A percentile compares a stretch with the other conserved stretches of the same genome.
Evolutionary conservation across 2,888 invertebrate genomes (phyloP).

Genomic region (Papilio demoleus): DNA sequence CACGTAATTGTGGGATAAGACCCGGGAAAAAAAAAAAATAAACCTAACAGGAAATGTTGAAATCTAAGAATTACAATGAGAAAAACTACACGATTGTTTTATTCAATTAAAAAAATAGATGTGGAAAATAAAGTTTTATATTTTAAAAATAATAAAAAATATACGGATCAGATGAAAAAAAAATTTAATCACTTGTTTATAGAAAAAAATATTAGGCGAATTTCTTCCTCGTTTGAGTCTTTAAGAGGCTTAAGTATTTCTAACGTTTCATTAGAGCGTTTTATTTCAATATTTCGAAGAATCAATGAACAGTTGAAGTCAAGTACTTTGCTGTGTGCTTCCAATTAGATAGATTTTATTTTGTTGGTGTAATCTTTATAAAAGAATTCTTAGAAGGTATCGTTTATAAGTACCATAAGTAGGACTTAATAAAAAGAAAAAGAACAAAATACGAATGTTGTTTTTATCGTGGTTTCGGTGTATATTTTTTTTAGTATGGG

Average conservation of each 20-base stretch:
- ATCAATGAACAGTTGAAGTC: slow-evolving; percentile 2
- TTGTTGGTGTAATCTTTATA: not conserved
- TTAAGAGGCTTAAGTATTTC: not conserved
- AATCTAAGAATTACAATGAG: not conserved
- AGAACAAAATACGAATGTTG: not conserved
- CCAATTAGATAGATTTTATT: slow-evolving; percentile 6
- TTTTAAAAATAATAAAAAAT: not conserved
- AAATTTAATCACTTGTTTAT: not conserved
- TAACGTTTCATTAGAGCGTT: slow-evolving; percentile 3
- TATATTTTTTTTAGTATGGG: too few species aligned
- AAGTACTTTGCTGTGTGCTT: not conserved
- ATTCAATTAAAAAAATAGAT: not conserved
- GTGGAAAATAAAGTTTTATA: not conserved
- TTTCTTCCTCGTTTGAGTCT: not conserved
- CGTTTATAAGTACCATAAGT: not conserved
- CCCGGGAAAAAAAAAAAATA: too few species aligned
- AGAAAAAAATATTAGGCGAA: not conserved
- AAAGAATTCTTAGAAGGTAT: not conserved
- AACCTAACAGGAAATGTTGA: not conserved
- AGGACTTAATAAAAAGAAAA: not conserved
- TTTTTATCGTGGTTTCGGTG: not conserved
- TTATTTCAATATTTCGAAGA: slow-evolving; percentile 2
- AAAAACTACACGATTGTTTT: not conserved
- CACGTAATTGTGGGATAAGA: too few species aligned
- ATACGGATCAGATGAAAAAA: not conserved